A percentile compares a stretch with the other conserved stretches of the same genome.
phyloP scores from a whole-genome alignment of 2,113 vertebrate genomes.

The Malurus alboscapulatus region DNA sequence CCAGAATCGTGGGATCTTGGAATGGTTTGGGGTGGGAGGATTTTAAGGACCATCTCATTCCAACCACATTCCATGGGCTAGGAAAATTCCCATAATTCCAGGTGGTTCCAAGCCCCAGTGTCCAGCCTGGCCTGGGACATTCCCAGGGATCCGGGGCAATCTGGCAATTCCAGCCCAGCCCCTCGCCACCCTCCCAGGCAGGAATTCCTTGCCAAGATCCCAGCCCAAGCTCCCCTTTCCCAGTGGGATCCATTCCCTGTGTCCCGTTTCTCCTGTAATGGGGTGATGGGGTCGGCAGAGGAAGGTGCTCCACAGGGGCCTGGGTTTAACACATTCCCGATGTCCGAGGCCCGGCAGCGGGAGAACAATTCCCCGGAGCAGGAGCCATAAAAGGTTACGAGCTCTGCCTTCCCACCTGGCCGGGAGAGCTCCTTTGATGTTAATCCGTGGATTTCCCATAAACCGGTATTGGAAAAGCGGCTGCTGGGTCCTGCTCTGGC shows the following conservation, averaged over 20 bases:
- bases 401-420: too few species aligned
- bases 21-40: not conserved
- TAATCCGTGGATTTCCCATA: too few species aligned
- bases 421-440: too few species aligned
- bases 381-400: too few species aligned
- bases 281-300: too few species aligned
- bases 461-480: too few species aligned
- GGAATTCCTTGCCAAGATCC: not conserved
- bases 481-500: too few species aligned
- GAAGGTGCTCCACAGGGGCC: too few species aligned
- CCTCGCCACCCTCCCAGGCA: not conserved
- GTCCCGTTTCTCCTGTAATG: not conserved
- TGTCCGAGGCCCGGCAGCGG: too few species aligned
- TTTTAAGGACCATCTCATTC: not conserved
- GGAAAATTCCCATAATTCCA: rapidly evolving
- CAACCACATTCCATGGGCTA: rapidly evolving
- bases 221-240: not conserved
- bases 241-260: not conserved
- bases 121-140: rapidly evolving
- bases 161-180: not conserved
- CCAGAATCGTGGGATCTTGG: not conserved
- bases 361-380: too few species aligned
- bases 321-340: too few species aligned
- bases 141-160: not conserved
- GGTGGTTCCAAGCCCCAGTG: too few species aligned